Percentiles rank a stretch among this genome's conserved stretches.
Conservation (phyloP, 1,140 invertebrate species). For the Eriocheir sinensis region DNA sequence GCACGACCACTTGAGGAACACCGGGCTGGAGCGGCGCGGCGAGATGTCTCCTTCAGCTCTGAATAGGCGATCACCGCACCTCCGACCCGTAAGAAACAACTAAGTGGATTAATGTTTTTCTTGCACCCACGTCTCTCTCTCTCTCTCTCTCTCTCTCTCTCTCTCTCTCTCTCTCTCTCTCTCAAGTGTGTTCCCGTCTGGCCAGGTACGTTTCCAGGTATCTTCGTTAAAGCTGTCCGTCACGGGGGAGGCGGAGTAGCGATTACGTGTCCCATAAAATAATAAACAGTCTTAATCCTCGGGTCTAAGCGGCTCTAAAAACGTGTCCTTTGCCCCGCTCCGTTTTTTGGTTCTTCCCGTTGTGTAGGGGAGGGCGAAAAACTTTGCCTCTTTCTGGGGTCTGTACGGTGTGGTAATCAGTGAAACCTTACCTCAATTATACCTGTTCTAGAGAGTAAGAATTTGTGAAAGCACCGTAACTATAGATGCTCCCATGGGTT, state of each 20-base stretch:
- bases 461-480: too few relatives aligned
- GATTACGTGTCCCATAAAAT: not conserved
- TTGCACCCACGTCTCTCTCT: not conserved
- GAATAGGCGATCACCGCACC: not conserved
- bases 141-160: constrained; percentile 16
- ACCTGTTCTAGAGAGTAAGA: too few relatives aligned
- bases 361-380: too few relatives aligned
- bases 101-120: not conserved
- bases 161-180: constrained; percentile 22
- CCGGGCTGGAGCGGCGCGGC: not conserved
- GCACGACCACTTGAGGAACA: not conserved
- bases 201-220: not conserved
- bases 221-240: not conserved
- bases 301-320: too few relatives aligned
- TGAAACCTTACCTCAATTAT: too few relatives aligned
- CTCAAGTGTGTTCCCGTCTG: not conserved
- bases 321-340: not conserved
- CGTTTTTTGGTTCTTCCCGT: not conserved
- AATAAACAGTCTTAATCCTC: too few relatives aligned
- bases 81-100: not conserved
- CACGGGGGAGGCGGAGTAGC: not conserved
- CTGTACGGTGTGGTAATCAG: too few relatives aligned
- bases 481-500: too few relatives aligned
- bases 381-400: not conserved
- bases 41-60: not conserved